These are phyloP conservation scores for Peromyscus leucopus DNA, from an alignment of 2,113 vertebrate genomes.

Conservation along the genomic window DNA sequence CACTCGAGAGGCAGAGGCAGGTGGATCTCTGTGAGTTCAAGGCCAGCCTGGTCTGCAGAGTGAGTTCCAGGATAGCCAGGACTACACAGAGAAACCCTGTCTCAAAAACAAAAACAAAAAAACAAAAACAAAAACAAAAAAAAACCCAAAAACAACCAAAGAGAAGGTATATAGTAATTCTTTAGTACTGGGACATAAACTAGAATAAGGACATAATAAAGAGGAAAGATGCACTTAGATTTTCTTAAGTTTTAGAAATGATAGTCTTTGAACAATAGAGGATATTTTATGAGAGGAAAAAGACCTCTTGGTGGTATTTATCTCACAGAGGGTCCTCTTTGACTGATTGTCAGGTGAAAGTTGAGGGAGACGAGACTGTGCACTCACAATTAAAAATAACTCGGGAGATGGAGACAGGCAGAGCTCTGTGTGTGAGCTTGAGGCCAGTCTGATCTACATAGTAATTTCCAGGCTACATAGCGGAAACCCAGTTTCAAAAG, in stretches of 20 bases:
- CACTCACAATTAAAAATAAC: background rate
- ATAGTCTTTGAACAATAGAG: background rate
- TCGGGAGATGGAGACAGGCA: background rate
- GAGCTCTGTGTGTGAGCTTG: no score
- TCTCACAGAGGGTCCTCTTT: background rate
- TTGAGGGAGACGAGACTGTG: background rate
- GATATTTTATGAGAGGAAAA: background rate
- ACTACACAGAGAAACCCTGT: background rate
- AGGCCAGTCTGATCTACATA: background rate
- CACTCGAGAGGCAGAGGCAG: background rate
- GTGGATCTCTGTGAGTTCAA: background rate
- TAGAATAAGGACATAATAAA: background rate
- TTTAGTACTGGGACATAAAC: background rate
- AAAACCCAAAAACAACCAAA: background rate
- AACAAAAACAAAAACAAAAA: background rate
- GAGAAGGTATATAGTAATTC: background rate
- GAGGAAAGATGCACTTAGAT: background rate
- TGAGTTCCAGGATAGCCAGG: background rate
- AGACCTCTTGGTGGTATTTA: background rate
- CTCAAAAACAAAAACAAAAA: background rate
- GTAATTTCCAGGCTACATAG: background rate
- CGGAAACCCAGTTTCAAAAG: background rate
- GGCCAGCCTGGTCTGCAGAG: background rate
- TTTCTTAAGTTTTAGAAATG: conserved; percentile 44
- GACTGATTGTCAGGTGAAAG: background rate